These are phyloP conservation scores for Junco hyemalis DNA, from an alignment of 2,113 vertebrate genomes.

Conservation along the genomic window DNA sequence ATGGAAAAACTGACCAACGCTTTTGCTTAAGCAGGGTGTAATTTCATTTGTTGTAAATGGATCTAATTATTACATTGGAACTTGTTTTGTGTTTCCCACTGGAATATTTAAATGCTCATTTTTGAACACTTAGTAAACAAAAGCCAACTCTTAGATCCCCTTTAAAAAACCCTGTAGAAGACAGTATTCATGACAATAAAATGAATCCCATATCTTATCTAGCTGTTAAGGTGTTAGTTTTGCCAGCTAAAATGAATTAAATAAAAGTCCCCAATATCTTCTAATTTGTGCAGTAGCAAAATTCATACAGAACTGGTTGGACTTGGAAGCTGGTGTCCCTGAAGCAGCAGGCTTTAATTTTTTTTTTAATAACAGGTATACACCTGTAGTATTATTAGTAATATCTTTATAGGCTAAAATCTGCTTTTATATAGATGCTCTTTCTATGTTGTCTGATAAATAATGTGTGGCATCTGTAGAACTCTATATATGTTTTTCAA, in stretches of 20 bases:
- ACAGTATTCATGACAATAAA: not conserved
- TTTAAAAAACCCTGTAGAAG: not conserved
- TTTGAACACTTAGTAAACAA: not conserved
- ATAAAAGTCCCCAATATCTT: not conserved
- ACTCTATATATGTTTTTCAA: not conserved
- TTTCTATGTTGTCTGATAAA: not conserved
- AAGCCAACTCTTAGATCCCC: not conserved
- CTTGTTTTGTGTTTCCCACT: not conserved
- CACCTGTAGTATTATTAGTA: not conserved
- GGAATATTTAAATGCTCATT: not conserved
- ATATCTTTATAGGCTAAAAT: not conserved
- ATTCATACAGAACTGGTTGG: not conserved
- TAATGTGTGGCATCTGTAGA: not conserved
- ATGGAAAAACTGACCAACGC: slow-evolving; percentile 56
- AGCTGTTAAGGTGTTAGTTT: not conserved
- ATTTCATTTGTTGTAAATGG: not conserved
- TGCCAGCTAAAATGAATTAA: not conserved
- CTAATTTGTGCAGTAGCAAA: not conserved
- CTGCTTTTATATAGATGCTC: not conserved
- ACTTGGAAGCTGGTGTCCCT: not conserved
- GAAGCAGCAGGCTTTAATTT: not conserved
- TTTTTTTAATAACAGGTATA: not conserved
- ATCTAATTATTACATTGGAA: not conserved
- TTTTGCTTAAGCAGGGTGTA: not conserved
- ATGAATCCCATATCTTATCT: not conserved